Conservation (phyloP, 2,888 invertebrate genomes). For the Yponomeuta malinellus region DNA sequence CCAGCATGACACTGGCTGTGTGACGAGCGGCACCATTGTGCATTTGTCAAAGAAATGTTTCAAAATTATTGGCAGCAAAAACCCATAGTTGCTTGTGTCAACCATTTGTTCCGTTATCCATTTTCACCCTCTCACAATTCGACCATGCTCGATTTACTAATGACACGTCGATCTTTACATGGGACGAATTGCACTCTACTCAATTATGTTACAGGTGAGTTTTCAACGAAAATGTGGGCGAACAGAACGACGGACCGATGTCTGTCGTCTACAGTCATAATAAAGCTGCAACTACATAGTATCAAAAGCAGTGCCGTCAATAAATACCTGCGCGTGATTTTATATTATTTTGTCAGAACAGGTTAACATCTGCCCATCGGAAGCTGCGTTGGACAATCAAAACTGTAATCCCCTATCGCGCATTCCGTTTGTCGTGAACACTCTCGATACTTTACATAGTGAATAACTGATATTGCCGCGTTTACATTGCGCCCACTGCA, state of each 20-base stretch:
- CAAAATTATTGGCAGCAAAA: constrained; percentile 36
- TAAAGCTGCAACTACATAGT: constrained; percentile 38
- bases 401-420: constrained; percentile 35
- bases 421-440: constrained; percentile 37
- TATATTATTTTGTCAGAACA: neutral
- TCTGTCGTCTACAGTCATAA: constrained; percentile 26
- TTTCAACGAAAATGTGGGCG: too few species aligned
- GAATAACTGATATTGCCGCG: neutral
- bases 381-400: neutral
- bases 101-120: too few species aligned
- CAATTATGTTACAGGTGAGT: too few species aligned
- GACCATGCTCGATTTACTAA: too few species aligned
- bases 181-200: too few species aligned
- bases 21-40: constrained; percentile 47
- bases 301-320: constrained; percentile 26
- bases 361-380: neutral
- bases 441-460: constrained; percentile 1
- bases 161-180: too few species aligned
- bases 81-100: too few species aligned
- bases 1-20: constrained; percentile 63
- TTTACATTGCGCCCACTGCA: neutral
- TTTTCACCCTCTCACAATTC: too few species aligned
- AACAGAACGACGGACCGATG: too few species aligned
- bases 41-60: constrained; percentile 68
- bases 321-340: neutral